Base-by-base conservation (phyloP, 2,888 invertebrate species). In the Oligia strigilis region DNA sequence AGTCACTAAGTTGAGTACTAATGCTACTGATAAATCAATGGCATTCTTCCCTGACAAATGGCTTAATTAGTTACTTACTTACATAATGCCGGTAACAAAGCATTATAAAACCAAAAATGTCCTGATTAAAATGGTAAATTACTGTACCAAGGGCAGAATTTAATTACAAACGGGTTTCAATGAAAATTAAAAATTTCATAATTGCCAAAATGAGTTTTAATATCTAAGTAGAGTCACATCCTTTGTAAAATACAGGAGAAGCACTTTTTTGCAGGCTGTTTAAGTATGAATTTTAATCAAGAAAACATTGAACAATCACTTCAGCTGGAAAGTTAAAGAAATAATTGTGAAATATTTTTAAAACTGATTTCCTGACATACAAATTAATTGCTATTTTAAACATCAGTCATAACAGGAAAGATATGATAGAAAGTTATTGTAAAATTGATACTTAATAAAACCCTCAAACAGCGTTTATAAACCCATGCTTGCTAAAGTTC, bases 181-280 rank as follows among this genome's bases (percentile, higher is more conserved):
- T 78, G 66, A 74, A 74, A 64, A 74, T 62, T 71, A 49, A 78
- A 73, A 19, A 82, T 62, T 83, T 71, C 4, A 5, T 64, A 36
- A 58, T 69, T 64, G 52, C 23, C 13, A 65, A 69, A 83, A 58
- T 60, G 43, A 58, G 29, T 77, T 72, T 52, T 14, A n/a, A 76
- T 67, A 82, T 62, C 46, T 29, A 70, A 83, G 17, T 52, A 29
- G 23, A 73, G 23, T 70, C 29, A 52, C 46, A 72, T 82, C 79
- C 74, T 78, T 58, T 72, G 9, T 70, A 64, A 58, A 52, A 69
- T 52, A 65, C 78, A 83, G 65, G 78, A 82, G 78, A 73, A 71
- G 29, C 19, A 72, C 1, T 72, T 64, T 62, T 80, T 77, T 49
- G 40, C 36, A 72, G 67, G 36, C 5, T 36, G n/a, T 66, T 76